These are phyloP conservation scores for Tuberolachnus salignus DNA, from an alignment of 2,888 invertebrate species.

Conservation along the genomic window DNA sequence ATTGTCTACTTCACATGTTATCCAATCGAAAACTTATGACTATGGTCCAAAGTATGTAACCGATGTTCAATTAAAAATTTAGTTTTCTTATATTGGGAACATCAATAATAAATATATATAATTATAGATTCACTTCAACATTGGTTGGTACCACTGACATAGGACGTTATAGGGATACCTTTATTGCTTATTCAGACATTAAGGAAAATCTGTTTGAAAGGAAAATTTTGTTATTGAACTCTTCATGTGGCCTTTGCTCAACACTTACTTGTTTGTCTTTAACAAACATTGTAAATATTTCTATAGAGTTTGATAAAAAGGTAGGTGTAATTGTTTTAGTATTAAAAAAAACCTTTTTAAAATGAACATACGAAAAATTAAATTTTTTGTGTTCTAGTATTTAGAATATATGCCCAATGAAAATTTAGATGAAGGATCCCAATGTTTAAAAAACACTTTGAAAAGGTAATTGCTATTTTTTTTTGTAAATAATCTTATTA, in stretches of 20 bases:
- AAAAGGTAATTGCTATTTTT: slow-evolving; percentile 43
- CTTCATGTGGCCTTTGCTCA: slow-evolving; percentile 23
- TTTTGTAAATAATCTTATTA: background rate
- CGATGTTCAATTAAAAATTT: background rate
- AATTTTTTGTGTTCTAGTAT: slow-evolving; percentile 24
- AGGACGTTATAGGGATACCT: slow-evolving; percentile 17
- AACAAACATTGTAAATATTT: slow-evolving; percentile 27
- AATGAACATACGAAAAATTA: too few species aligned
- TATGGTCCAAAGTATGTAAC: slow-evolving; percentile 37
- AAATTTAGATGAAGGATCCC: slow-evolving; percentile 33
- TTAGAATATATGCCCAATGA: slow-evolving; percentile 47
- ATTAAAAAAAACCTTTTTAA: background rate
- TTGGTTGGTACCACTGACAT: slow-evolving; percentile 19
- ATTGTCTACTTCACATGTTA: slow-evolving; percentile 39
- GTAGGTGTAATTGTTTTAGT: background rate
- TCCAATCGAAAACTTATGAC: slow-evolving; percentile 50
- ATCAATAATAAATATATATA: background rate
- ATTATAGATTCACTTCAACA: slow-evolving; percentile 9
- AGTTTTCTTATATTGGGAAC: background rate
- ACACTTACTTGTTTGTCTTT: slow-evolving; percentile 28
- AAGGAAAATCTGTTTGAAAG: slow-evolving; percentile 21
- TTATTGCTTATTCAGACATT: slow-evolving; percentile 23
- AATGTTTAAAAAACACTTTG: slow-evolving; percentile 49
- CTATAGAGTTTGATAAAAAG: slow-evolving; percentile 49
- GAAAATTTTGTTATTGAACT: slow-evolving; percentile 6